Base-by-base conservation (phyloP, 2,797 vertebrate genomes). In the Rhinichthys osculus region DNA sequence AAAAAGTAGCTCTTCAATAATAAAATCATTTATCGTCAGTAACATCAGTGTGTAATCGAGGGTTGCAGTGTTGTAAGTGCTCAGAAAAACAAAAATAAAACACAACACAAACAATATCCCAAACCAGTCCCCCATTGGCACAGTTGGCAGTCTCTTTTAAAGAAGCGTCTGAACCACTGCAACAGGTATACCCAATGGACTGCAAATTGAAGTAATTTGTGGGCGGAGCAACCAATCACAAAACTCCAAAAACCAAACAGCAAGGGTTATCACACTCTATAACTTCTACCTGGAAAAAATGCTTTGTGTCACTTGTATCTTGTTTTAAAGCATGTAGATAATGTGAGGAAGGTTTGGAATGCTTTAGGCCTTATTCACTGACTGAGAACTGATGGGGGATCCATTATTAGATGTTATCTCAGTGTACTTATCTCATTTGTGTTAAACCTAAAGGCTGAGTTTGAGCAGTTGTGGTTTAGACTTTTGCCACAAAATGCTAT, bases 381-480 rank as follows among this genome's bases (percentile, higher is more conserved):
- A 70, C 57, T 71, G 19, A 16, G 11, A 85, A 74, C 78, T 70
- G 27, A 81, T 35, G 23, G 52, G 52, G 19, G 1, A 21, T 72
- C 35, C 59, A 71, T 87, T 76, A 38, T 85, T 47, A 57, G 73
- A 84, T 66, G 30, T 74, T 42, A n/a, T 42, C 67, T 27, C n/a
- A 62, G 33, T 40, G 38, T 78, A 54, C 21, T 82, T 67, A 81
- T 89, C 57, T 59, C 47, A 67, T 84, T 86, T 78, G 21, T 40
- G 33, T 79, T n/a, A 17, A 86, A 76, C 40, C 40, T 62, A n/a
- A 81, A 79, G 73, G n/a, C 78, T 74, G 64, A 78, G n/a, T 72
- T 81, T 76, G 6, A 79, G 66, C 67, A 81, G 57, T 67, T 89
- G 85, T 86, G 69, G 85, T 82, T 87, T 79, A 78, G 78, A 62